Percentiles rank a stretch among this genome's conserved stretches.
Evolutionary conservation across 2,797 vertebrate species (phyloP).

Genomic region (Chiloscyllium punctatum): DNA sequence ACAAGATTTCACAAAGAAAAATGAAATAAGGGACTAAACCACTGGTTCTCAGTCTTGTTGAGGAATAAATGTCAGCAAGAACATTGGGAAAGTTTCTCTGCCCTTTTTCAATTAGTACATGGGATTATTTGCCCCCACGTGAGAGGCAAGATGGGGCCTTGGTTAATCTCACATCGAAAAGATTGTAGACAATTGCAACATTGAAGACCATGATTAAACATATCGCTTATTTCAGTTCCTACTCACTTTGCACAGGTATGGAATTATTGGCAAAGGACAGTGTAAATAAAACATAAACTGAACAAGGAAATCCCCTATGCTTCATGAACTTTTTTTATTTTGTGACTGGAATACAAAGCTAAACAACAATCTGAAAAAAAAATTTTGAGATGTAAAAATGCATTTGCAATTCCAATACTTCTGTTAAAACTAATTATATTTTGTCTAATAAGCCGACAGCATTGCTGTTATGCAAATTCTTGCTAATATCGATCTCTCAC

Average conservation of each 20-base stretch:
- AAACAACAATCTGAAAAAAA: neutral
- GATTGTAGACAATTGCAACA: neutral
- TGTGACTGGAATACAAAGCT: neutral
- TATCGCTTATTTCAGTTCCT: neutral
- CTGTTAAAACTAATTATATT: neutral
- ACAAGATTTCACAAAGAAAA: neutral
- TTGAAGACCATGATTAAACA: neutral
- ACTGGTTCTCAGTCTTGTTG: neutral
- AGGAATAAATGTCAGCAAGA: neutral
- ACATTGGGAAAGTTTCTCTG: neutral
- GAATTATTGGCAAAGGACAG: neutral
- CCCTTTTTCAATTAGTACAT: neutral
- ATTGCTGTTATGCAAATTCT: neutral
- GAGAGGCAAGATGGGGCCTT: neutral
- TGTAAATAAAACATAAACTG: neutral
- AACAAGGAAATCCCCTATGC: neutral
- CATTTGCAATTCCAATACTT: neutral
- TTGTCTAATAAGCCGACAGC: neutral
- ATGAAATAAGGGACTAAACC: neutral
- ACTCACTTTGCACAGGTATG: neutral
- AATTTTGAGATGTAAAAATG: neutral
- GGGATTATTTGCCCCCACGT: neutral
- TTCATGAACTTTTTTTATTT: neutral
- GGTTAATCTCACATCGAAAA: neutral
- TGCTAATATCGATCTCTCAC: neutral